These are phyloP conservation scores for Troides aeacus DNA, from an alignment of 2,888 invertebrate genomes.

Conservation along the genomic window DNA sequence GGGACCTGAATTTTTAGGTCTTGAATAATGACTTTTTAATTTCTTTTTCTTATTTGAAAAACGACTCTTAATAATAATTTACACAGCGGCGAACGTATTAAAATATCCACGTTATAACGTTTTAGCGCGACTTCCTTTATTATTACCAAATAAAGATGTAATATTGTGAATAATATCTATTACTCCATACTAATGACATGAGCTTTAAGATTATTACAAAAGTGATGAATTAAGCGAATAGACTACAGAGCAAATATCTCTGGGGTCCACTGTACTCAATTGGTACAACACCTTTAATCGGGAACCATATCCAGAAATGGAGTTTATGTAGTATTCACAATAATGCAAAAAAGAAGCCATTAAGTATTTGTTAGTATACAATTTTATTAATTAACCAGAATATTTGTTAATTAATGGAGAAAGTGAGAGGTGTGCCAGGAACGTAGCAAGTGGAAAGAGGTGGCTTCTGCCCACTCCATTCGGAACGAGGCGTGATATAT, in stretches of 20 bases:
- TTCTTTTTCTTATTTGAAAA: no score
- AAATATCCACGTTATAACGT: constrained; percentile 11
- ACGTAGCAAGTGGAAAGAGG: no score
- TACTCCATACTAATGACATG: constrained; percentile 15
- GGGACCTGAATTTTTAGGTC: constrained; percentile 17
- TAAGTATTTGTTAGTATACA: neutral
- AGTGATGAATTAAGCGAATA: constrained; percentile 1
- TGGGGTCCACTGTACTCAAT: no score
- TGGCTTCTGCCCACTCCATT: no score
- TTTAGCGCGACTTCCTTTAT: constrained; percentile 14
- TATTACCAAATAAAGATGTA: constrained; percentile 10
- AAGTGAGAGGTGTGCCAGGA: no score
- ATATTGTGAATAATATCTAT: constrained; percentile 13
- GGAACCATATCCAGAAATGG: no score
- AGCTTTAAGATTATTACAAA: constrained; percentile 7
- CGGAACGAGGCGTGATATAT: no score
- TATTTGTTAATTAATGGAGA: no score
- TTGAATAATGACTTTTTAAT: constrained; percentile 1
- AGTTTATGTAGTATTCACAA: neutral
- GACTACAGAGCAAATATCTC: no score
- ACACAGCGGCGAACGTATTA: constrained; percentile 3
- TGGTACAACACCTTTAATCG: no score
- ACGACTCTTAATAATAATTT: constrained; percentile 8
- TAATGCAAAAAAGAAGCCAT: neutral
- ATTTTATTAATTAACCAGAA: no score